These are phyloP conservation scores for Anastrepha ludens DNA, from an alignment of 1,140 invertebrate genomes.

Conservation along the genomic window DNA sequence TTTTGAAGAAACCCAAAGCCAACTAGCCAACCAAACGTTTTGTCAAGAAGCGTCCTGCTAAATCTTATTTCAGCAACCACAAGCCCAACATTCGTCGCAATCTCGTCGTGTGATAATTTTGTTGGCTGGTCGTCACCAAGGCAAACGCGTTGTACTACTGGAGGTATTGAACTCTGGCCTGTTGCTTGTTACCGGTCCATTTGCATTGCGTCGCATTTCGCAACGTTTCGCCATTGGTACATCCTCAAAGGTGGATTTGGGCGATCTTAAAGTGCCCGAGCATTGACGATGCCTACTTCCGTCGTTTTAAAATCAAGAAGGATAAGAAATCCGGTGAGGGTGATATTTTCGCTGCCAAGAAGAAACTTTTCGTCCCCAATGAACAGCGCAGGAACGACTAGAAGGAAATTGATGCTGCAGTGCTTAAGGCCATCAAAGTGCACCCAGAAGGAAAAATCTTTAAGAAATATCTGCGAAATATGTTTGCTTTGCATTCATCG, in stretches of 20 bases:
- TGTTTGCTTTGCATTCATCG: slow-evolving; percentile 93
- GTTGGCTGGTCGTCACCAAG: slow-evolving; percentile 94
- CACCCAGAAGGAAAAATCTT: slow-evolving; percentile 90
- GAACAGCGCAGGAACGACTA: slow-evolving; percentile 95
- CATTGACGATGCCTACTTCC: slow-evolving; percentile 95
- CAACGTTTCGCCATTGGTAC: slow-evolving; percentile 98
- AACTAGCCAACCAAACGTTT: slow-evolving; percentile 85
- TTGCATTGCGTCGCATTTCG: slow-evolving; percentile 91
- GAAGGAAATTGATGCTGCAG: slow-evolving; percentile 86
- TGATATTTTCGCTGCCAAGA: slow-evolving; percentile 92
- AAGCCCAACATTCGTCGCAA: slow-evolving; percentile 83
- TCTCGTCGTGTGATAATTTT: slow-evolving; percentile 93
- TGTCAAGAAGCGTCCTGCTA: slow-evolving; percentile 78
- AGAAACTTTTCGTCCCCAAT: slow-evolving; percentile 90
- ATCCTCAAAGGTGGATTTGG: slow-evolving; percentile 90
- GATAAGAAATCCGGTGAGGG: slow-evolving; percentile 87
- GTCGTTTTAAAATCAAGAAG: slow-evolving; percentile 79
- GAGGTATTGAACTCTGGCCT: slow-evolving; percentile 94
- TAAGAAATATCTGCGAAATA: slow-evolving; percentile 91
- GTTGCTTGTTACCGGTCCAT: slow-evolving; percentile 91
- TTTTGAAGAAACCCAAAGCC: slow-evolving; percentile 84
- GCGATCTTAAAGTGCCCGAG: slow-evolving; percentile 86
- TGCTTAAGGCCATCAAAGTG: slow-evolving; percentile 89
- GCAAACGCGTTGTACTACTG: slow-evolving; percentile 92
- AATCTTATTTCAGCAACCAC: slow-evolving; percentile 86